Conservation (phyloP, 1,140 invertebrate species). For the Temnothorax longispinosus region DNA sequence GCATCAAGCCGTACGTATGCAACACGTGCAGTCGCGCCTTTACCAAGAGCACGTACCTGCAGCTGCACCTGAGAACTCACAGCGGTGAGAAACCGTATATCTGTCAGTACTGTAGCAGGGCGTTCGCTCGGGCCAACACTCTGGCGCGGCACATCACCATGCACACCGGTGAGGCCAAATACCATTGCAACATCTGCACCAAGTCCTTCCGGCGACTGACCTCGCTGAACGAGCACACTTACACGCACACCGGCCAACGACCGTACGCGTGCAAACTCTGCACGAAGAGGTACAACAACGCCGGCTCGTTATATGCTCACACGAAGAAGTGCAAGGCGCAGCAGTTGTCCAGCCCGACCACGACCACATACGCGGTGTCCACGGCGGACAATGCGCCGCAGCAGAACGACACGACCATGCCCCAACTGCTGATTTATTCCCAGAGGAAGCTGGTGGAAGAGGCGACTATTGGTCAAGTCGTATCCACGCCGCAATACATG, state of each 20-base stretch:
- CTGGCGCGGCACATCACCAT: slow-evolving; percentile 94
- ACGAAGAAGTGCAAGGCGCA: slow-evolving; percentile 82
- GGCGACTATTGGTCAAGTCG: slow-evolving; percentile 61
- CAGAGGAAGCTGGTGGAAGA: slow-evolving; percentile 77
- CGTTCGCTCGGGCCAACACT: slow-evolving; percentile 90
- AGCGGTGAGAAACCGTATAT: slow-evolving; percentile 85
- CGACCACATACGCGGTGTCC: slow-evolving; percentile 57
- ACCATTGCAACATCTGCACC: slow-evolving; percentile 81
- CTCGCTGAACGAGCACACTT: slow-evolving; percentile 82
- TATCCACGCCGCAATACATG: slow-evolving; percentile 76
- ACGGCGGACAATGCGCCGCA: slow-evolving; percentile 61
- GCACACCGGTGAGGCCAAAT: slow-evolving; percentile 87
- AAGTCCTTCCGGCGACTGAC: slow-evolving; percentile 81
- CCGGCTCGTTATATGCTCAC: slow-evolving; percentile 81
- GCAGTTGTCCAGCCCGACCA: slow-evolving; percentile 61
- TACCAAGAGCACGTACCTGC: slow-evolving; percentile 84
- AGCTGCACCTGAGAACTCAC: slow-evolving; percentile 81
- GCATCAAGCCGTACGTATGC: slow-evolving; percentile 83
- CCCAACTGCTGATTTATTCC: slow-evolving; percentile 75
- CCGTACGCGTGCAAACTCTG: slow-evolving; percentile 86
- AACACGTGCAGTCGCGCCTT: slow-evolving; percentile 83
- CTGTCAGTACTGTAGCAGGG: slow-evolving; percentile 91
- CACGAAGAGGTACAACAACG: slow-evolving; percentile 88
- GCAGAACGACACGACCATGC: slow-evolving; percentile 58
- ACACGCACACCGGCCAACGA: slow-evolving; percentile 84